phyloP scores from a whole-genome alignment of 1,140 invertebrate species.

The Drosophila arizonae region DNA sequence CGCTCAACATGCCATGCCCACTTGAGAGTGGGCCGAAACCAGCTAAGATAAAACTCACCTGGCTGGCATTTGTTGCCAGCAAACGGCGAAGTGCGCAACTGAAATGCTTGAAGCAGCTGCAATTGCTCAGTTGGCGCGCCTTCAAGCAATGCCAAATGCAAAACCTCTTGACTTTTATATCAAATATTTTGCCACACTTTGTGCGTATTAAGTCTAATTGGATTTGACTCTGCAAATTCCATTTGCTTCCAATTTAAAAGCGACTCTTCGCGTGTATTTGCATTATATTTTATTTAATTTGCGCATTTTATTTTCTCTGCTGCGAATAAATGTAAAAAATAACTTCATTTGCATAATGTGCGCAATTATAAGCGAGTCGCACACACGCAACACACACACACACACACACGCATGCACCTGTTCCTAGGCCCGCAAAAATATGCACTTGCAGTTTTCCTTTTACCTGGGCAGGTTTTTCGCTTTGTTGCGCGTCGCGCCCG shows the following conservation, averaged over 20 bases:
- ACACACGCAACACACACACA: neutral
- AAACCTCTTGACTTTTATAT: conserved; percentile 43
- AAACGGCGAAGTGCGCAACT: neutral
- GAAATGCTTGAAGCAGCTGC: conserved; percentile 26
- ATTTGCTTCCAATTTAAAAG: conserved; percentile 26
- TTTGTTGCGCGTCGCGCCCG: conserved; percentile 16
- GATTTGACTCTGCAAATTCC: conserved; percentile 45
- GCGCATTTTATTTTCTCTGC: neutral
- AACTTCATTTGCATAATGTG: conserved; percentile 66
- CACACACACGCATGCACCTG: neutral
- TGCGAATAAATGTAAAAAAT: conserved; percentile 1
- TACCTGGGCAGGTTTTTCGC: conserved; percentile 38
- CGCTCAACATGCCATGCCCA: neutral
- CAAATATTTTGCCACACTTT: conserved; percentile 46
- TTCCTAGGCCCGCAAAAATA: conserved; percentile 5
- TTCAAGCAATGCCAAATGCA: conserved; percentile 39
- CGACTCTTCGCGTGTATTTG: neutral
- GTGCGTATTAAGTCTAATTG: conserved; percentile 64
- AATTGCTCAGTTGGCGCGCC: conserved; percentile 18
- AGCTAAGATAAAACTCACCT: conserved; percentile 17
- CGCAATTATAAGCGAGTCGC: conserved; percentile 65
- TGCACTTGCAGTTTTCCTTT: conserved; percentile 31
- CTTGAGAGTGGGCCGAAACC: neutral
- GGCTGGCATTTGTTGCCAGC: conserved; percentile 21
- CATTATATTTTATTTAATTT: conserved; percentile 7